Evolutionary conservation across 2,113 vertebrate species (phyloP).

Genomic region (Vulpes lagopus): DNA sequence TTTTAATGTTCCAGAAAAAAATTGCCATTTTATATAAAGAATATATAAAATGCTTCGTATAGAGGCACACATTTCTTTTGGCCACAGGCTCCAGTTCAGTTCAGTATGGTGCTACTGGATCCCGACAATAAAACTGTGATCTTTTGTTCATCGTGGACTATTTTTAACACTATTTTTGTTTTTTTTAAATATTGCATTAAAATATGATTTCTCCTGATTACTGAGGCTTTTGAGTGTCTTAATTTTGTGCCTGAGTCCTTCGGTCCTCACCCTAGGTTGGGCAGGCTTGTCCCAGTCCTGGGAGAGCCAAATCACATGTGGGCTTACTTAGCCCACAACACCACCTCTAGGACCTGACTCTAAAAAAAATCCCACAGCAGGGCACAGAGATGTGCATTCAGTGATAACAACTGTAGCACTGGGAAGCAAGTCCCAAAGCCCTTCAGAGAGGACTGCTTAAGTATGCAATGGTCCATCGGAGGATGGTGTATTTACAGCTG

Average conservation of each 20-base stretch:
- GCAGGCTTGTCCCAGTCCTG: not conserved
- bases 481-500: not conserved
- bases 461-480: rapidly evolving
- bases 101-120: not conserved
- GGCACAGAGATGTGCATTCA: not conserved
- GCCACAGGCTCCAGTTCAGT: no score
- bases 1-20: not conserved
- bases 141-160: not conserved
- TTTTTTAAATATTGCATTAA: not conserved
- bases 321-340: not conserved
- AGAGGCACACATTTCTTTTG: not conserved
- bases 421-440: no score
- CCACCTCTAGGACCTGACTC: no score
- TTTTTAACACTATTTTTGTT: not conserved
- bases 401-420: rapidly evolving
- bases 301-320: rapidly evolving
- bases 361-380: not conserved
- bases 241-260: not conserved
- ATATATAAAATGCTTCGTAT: not conserved
- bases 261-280: not conserved
- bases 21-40: not conserved
- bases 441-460: not conserved
- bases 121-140: not conserved
- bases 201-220: not conserved
- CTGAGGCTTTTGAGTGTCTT: not conserved